Percentiles rank a stretch among this genome's conserved stretches.
Conservation (phyloP, 2,113 vertebrate species). For the Romanogobio albipinnatus region DNA sequence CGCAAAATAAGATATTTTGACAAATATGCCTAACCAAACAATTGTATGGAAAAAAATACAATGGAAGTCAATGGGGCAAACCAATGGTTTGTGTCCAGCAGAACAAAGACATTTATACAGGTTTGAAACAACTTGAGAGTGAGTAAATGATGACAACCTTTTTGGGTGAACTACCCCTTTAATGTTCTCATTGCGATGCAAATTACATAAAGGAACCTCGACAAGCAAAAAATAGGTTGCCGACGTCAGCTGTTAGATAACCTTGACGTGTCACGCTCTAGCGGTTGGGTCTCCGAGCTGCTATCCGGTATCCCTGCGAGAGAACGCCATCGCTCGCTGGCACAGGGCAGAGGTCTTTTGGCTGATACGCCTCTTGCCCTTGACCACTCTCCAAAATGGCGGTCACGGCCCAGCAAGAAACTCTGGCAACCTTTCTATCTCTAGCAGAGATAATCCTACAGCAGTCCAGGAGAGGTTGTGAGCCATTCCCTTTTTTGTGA, state of each 20-base stretch:
- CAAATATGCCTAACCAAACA: no score
- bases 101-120: no score
- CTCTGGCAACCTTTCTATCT: slow-evolving; percentile 55
- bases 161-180: no score
- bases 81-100: no score
- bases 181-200: background rate
- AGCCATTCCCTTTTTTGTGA: slow-evolving; percentile 40
- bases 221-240: slow-evolving; percentile 63
- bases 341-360: slow-evolving; percentile 54
- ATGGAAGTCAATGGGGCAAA: no score
- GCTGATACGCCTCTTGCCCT: slow-evolving; percentile 61
- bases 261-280: slow-evolving; percentile 60
- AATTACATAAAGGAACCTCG: slow-evolving; percentile 63
- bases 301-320: slow-evolving; percentile 53
- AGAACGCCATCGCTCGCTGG: slow-evolving; percentile 66
- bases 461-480: slow-evolving; percentile 27
- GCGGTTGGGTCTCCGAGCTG: slow-evolving; percentile 41
- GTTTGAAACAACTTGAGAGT: no score
- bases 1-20: no score
- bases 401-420: slow-evolving; percentile 58
- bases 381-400: slow-evolving; percentile 69
- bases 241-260: slow-evolving; percentile 64
- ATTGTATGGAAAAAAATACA: no score
- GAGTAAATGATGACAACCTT: no score
- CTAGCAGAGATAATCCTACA: slow-evolving; percentile 20